Conservation (phyloP, 1,140 invertebrate genomes). For the Micrasema minimum region DNA sequence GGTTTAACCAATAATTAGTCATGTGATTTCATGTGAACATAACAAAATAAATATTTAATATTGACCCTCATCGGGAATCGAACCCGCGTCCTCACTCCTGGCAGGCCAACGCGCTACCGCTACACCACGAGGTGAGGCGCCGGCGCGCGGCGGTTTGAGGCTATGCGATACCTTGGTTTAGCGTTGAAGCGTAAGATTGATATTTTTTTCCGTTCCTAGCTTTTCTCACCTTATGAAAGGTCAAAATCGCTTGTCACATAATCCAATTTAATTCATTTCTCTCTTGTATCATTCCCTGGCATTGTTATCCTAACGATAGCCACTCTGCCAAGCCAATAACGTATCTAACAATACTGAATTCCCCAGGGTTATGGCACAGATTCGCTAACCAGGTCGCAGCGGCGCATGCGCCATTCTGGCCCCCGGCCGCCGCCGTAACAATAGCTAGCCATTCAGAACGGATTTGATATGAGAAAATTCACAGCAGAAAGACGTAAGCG, state of each 20-base stretch:
- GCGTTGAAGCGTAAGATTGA: too few species aligned
- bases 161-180: too few species aligned
- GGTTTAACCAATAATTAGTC: too few species aligned
- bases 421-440: conserved; percentile 14
- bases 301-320: conserved; percentile 30
- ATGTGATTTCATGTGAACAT: too few species aligned
- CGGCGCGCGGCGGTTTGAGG: too few species aligned
- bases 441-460: conserved; percentile 34
- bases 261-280: conserved; percentile 13
- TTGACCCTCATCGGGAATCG: too few species aligned
- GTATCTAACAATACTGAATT: background rate
- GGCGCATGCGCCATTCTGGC: conserved; percentile 24
- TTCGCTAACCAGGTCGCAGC: background rate
- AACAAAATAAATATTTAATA: too few species aligned
- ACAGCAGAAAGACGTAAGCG: conserved; percentile 15
- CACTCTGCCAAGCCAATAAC: conserved; percentile 24
- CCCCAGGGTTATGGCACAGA: conserved; percentile 9
- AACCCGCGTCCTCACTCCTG: too few species aligned
- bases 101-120: too few species aligned
- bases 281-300: conserved; percentile 12
- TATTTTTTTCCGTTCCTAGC: too few species aligned
- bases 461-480: background rate
- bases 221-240: too few species aligned
- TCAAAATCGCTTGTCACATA: background rate
- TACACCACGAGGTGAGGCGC: too few species aligned